Evolutionary conservation across 2,797 vertebrate genomes (phyloP).

Genomic region (Anomalospiza imberbis): DNA sequence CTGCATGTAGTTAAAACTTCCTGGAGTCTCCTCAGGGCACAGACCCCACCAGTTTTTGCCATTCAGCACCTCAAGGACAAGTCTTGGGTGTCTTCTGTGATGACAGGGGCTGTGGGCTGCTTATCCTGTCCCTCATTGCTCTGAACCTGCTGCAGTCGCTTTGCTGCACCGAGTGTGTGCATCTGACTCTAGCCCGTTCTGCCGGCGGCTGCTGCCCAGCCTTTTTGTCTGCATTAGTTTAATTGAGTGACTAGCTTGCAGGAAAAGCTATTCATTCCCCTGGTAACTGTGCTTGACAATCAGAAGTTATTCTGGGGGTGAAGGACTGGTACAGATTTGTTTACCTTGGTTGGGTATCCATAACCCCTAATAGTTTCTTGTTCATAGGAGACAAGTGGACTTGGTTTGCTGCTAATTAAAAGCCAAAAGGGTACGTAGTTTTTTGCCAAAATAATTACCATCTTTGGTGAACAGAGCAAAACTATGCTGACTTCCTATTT

Average conservation of each 20-base stretch:
- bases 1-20: not conserved
- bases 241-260: not conserved
- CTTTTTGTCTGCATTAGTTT: slow-evolving; percentile 16
- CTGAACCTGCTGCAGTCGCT: not conserved
- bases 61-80: not conserved
- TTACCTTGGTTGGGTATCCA: not conserved
- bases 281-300: not conserved
- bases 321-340: not conserved
- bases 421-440: not conserved
- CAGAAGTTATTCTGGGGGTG: not conserved
- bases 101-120: not conserved
- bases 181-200: not conserved
- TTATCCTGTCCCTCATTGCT: not conserved
- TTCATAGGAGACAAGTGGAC: not conserved
- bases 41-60: not conserved
- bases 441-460: not conserved
- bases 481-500: not conserved
- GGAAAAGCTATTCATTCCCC: not conserved
- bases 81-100: not conserved
- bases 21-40: not conserved
- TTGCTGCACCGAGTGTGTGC: accelerated
- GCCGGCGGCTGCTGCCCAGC: not conserved
- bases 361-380: not conserved
- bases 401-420: slow-evolving; percentile 49
- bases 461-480: not conserved